Evolutionary conservation across 2,888 invertebrate genomes (phyloP), one percentile per base, ranked within the genome.

Genomic region (Lycia hirtaria): DNA sequence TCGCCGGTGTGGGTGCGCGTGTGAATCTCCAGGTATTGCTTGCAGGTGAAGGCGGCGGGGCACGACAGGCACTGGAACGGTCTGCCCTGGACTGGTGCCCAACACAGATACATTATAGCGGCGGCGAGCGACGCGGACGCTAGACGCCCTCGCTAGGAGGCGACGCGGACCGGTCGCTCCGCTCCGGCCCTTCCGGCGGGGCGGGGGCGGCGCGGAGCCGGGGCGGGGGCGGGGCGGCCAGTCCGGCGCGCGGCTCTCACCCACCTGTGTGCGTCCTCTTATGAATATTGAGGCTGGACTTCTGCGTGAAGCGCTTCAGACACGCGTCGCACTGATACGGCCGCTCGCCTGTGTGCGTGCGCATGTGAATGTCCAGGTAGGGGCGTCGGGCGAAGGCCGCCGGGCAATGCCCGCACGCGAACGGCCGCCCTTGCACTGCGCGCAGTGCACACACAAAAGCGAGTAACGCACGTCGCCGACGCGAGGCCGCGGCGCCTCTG

Each of bases 211-310:
- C 15, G 38, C 76, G 76, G 80, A 78, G 73, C 73, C 72, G 75
- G 72, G 75, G 72, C 71, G 75, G 74, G 73, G 67, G 82, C 83
- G 85, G 85, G 83, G 73, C 79, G 81, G 83, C 86, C 86, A 84
- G 87, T 85, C 88, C 88, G 88, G 84, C 85, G 85, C 81, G 83
- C 83, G 85, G 75, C 80, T 80, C 81, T 77, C 94, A 92, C 92
- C 91, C 91, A 93, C 93, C 93, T 78, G 95, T 95, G 89, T 96
- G 96, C 71, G 95, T 95, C 80, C 96, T 92, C 89, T 95, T 95
- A 92, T 96, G 96, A 76, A 96, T 96, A 91, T 96, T 96, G 80
- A 96, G 93, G 86, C 96, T 96, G 83, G 95, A 96, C 90, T 96
- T 96, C 92, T 96, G 96, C 75, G 96, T 96, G 91, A 96, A 96